Percentiles rank a stretch among this genome's conserved stretches.
phyloP scores from a whole-genome alignment of 1,140 invertebrate species.

The Whitmania pigra region DNA sequence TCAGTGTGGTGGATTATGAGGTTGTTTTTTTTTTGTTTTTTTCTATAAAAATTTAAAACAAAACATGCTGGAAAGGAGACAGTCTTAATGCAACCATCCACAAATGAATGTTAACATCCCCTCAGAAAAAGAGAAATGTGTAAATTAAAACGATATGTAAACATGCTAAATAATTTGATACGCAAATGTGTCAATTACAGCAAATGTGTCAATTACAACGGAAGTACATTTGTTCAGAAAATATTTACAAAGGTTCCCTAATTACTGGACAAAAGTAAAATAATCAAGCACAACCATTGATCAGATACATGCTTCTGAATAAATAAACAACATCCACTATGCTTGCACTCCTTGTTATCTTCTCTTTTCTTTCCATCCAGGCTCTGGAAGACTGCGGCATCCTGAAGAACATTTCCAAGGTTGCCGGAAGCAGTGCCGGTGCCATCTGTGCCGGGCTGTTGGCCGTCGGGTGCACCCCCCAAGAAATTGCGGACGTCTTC shows the following conservation, averaged over 20 bases:
- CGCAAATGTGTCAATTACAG: too few species aligned
- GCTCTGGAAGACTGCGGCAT: slow-evolving; percentile 23
- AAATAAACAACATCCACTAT: background rate
- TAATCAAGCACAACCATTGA: background rate
- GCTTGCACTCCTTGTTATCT: background rate
- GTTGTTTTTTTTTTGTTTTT: too few species aligned
- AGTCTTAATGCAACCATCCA: background rate
- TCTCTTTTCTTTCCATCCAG: slow-evolving; percentile 6
- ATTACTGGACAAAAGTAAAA: background rate
- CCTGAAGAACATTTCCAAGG: slow-evolving; percentile 9
- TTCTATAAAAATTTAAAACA: too few species aligned
- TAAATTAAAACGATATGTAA: too few species aligned
- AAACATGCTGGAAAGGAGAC: too few species aligned
- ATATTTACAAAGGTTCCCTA: background rate
- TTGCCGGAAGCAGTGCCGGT: slow-evolving; percentile 23
- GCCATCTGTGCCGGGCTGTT: slow-evolving; percentile 21
- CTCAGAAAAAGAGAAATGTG: background rate
- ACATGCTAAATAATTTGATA: too few species aligned
- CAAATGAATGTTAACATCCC: slow-evolving; percentile 2
- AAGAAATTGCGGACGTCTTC: slow-evolving; percentile 25
- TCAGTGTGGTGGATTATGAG: too few species aligned
- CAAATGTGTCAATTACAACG: too few species aligned
- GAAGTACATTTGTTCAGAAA: background rate
- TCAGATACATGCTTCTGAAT: background rate
- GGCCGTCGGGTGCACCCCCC: slow-evolving; percentile 21